Evolutionary conservation across 1,140 invertebrate genomes (phyloP), one percentile per base, ranked within the genome.

Genomic region (Pseudomyrmex concolor): DNA sequence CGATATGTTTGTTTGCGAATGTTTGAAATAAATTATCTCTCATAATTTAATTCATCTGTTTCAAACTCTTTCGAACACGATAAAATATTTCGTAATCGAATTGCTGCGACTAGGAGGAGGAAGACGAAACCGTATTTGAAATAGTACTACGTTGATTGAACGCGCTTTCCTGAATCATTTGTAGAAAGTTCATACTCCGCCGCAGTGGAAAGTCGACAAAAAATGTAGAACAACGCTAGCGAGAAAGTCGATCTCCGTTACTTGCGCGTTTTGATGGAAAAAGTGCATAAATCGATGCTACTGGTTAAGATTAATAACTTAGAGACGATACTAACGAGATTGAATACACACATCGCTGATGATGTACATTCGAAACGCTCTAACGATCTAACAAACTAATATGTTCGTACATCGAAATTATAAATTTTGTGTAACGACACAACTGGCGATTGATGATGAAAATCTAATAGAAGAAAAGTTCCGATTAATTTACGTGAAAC

Each of bases 141-240:
- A 70, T n/a, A 59, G 51, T 59, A 12, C 43, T 15, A 48, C 22
- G 34, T 67, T 34, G 43, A 80, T 80, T 17, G 76, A 60, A 60
- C 43, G 54, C 54, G 59, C 76, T 80, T 80, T 80, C 76, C 54
- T 80, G 54, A 80, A 71, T 80, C 76, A 80, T 80, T 50, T 34
- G 76, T 80, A 80, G 76, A 80, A 80, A 80, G 76, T 80, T 59
- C n/a, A 80, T 80, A 80, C 76, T 80, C 68, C 67, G 43, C 8
- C 19, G 76, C 66, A 55, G 51, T 78, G 76, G 76, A 80, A 80
- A 80, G 76, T 80, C 76, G 76, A 71, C 76, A 80, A 80, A 80
- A 80, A 80, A 80, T 80, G 66, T 80, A 80, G 76, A 80, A 80
- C 76, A 80, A 80, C 64, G 10, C n/a, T 25, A 12, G 66, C 12